Percentiles rank a stretch among this genome's conserved stretches.
phyloP scores from a whole-genome alignment of 2,888 invertebrate genomes.

The Thumatha senex region DNA sequence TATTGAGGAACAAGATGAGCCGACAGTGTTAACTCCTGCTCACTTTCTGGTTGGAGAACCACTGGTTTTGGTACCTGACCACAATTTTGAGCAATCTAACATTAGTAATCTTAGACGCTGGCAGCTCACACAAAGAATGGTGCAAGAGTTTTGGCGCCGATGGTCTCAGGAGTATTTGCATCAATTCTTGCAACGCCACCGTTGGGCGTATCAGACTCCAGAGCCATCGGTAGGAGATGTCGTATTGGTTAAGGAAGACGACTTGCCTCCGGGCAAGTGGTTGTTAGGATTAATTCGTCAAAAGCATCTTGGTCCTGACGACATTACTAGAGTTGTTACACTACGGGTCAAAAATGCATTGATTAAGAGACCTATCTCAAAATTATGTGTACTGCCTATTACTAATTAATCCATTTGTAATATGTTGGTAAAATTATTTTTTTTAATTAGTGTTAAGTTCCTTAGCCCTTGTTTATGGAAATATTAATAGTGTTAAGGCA shows the following conservation, averaged over 20 bases:
- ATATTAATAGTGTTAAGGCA: too few relatives aligned
- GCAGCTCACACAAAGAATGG: neutral
- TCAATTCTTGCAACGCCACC: neutral
- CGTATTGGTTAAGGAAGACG: neutral
- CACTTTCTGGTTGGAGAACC: neutral
- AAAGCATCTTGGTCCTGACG: too few relatives aligned
- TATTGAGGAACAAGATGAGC: neutral
- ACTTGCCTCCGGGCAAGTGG: neutral
- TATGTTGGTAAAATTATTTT: too few relatives aligned
- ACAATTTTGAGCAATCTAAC: neutral
- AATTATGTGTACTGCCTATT: too few relatives aligned
- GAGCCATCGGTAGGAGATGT: neutral
- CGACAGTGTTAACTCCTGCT: neutral
- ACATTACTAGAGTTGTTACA: too few relatives aligned
- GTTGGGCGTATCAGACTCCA: neutral
- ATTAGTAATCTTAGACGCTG: neutral
- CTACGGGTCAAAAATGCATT: too few relatives aligned
- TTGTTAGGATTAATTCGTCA: neutral
- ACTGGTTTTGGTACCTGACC: neutral
- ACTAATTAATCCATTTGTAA: too few relatives aligned
- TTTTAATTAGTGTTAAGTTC: too few relatives aligned
- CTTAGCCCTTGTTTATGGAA: too few relatives aligned
- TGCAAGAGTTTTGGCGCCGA: neutral
- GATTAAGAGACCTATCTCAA: too few relatives aligned
- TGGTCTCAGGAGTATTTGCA: neutral